Evolutionary conservation across 2,888 invertebrate species (phyloP), one percentile per base, ranked within the genome.

Genomic region (Drosophila buzzatii): DNA sequence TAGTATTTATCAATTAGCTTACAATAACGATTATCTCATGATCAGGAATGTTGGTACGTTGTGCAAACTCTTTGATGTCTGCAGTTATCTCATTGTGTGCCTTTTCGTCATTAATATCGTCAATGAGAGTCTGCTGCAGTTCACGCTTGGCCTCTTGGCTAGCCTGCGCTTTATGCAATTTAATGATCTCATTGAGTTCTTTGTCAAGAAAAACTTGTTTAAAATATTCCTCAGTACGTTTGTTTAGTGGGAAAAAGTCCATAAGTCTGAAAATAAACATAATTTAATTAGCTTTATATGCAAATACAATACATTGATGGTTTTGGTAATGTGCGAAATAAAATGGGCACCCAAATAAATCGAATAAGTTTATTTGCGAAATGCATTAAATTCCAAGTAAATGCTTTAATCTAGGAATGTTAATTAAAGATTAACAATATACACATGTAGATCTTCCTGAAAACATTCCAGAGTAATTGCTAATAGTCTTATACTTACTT

Each of bases 231-330:
- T 97, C 97, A 91, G 97, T 97, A 92, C 98, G 96, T 92, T 98
- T 98, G 94, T 98, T 98, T 91, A 97, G 95, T 78, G 99, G 99
- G 92, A 99, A 96, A 94, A 98, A 98, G 93, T 98, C 98, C 96
- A 97, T 95, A 92, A 98, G 94, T 92, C 97, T 97, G 58, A 16
- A 44, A 62, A 16, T 20, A 42, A 12, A 41, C 8, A 8, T 3
- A 12, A n/a, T 16, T n/a, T 1, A 16, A 27, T 33, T 27, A 55
- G 60, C 10, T 27, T 10, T 12, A 51, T 56, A 41, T 9, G n/a
- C 12, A n/a, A n/a, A 27, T 39, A 3, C 27, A 41, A 16, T 9
- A 8, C 4, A 49, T 27, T 12, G 56, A 57, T 53, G 8, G 16
- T 8, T 41, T 20, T 35, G 39, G 5, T 42, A 20, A 42, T 91